Evolutionary conservation across 2,113 vertebrate species (phyloP), one percentile per base, ranked within the genome.

Genomic region (Spea multiplicata): DNA sequence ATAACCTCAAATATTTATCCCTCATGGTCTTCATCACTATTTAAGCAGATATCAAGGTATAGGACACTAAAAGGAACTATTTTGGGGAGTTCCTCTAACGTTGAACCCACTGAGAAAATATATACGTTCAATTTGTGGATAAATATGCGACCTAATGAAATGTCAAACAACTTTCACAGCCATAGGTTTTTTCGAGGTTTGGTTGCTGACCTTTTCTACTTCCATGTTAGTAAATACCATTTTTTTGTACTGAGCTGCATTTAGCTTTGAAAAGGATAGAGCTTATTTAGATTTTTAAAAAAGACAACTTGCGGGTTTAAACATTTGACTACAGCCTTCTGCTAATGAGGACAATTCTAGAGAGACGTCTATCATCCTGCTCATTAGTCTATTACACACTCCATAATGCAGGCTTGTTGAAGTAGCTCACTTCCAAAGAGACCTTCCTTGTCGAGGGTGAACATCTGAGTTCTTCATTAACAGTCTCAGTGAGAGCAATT

Each of bases 401-500:
- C 14, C 70, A 76, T 72, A 85, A 87, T 3, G 0, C 0, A n/a
- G 61, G 59, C 69, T 82, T 69, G 49, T 16, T 74, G 62, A 59
- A 75, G 82, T 71, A 74, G 49, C 74, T 48, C 71, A 59, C 50
- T 48, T 68, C 64, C 69, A 72, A 74, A 82, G 80, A 80, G 80
- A 77, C 73, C 50, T n/a, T 76, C 55, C 81, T 66, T 69, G 85
- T 82, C 82, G 82, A 79, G 80, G 75, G 82, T 80, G 47, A 73
- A 78, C 84, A 82, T 73, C 80, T 83, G 82, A 75, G 74, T 84
- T 89, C 72, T 80, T 53, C 66, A 81, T 86, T 81, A 82, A 0
- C 30, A 0, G 64, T 46, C 82, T 74, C 76, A 84, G 73, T 12
- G 82, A 82, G 13, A 77, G 50, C 74, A 57, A 76, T 79, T 6